phyloP scores from a whole-genome alignment of 2,888 invertebrate species.

The Xestoiulus laeticollis region DNA sequence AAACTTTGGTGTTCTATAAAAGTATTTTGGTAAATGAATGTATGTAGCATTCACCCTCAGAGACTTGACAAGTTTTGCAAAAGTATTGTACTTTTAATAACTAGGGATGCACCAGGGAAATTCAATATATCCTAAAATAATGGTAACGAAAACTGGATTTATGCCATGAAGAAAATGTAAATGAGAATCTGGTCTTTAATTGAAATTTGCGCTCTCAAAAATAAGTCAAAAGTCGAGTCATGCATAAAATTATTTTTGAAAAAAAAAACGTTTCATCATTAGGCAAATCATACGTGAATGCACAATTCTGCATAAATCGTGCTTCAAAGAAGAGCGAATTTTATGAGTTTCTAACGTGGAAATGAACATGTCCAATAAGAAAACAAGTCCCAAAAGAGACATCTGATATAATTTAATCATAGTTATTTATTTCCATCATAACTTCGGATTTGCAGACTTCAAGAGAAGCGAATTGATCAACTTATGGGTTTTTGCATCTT shows the following conservation, averaged over 20 bases:
- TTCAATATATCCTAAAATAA: no score
- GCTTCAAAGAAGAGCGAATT: not conserved
- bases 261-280: no score
- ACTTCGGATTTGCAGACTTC: conserved; percentile 17
- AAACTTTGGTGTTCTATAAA: no score
- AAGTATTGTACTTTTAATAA: no score
- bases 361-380: not conserved
- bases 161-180: no score
- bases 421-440: not conserved
- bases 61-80: no score
- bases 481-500: not conserved
- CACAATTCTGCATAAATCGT: not conserved
- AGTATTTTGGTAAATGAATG: no score
- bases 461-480: not conserved
- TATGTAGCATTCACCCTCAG: no score
- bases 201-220: not conserved
- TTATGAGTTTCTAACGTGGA: not conserved
- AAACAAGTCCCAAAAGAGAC: not conserved
- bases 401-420: not conserved
- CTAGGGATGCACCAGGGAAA: no score
- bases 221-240: not conserved
- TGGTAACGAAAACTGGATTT: no score
- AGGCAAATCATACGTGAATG: no score
- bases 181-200: no score
- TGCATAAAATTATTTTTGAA: not conserved